Evolutionary conservation across 2,113 vertebrate species (phyloP), one percentile per base, ranked within the genome.

Genomic region (Carassius gibelio): DNA sequence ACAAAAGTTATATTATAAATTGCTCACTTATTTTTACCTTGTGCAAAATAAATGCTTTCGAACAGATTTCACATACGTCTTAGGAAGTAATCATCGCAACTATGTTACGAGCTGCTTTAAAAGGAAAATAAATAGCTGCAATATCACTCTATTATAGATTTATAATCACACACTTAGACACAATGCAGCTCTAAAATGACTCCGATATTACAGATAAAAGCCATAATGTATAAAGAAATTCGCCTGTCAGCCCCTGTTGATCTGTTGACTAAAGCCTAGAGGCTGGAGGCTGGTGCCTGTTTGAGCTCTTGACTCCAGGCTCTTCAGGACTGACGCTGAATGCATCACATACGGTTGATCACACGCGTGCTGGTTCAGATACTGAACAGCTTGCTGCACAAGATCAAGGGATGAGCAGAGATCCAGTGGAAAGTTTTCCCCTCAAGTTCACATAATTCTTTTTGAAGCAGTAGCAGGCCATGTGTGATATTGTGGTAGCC

Each of bases 271-370:
- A 38, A 34, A 78, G 68, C 26, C 52, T 59, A 5, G 17, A 21
- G 75, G 75, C 15, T 52, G 2, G 62, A 57, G 23, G 80, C 80
- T 82, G 80, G 80, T 82, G 62, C 19, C 64, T 82, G 81, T 68
- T 82, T 10, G 26, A 57, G 81, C 81, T 71, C 26, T 57, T 82
- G 81, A 82, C 81, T 66, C 19, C 19, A 0, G 26, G 81, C 66
- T 82, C 30, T 82, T 36, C 26, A 0, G 50, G 75, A 26, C 59
- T 26, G 61, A 81, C 59, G 76, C 50, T 75, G 86, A 86, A 86
- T 48, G 76, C 75, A 80, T 74, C 76, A 42, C 66, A 57, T n/a
- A 52, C 68, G 81, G 66, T 84, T 81, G 76, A 86, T 72, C 84
- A 81, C 75, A 72, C 75, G 38, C 74, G 72, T n/a, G 42, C 76